A percentile compares a stretch with the other conserved stretches of the same genome.
Conservation (phyloP, 2,113 vertebrate genomes). For the Myrmecobius fasciatus region DNA sequence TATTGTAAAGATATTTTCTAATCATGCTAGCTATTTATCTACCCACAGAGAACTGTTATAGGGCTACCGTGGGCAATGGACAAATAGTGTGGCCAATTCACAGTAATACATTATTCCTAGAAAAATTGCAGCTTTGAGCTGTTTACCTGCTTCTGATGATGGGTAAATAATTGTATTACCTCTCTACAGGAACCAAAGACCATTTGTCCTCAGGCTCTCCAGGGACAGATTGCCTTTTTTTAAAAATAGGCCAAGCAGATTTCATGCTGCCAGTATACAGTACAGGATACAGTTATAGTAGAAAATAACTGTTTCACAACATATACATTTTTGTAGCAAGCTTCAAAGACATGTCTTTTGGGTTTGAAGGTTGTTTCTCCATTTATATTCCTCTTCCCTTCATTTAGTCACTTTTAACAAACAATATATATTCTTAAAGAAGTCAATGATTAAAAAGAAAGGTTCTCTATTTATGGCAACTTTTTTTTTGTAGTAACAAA, state of each 20-base stretch:
- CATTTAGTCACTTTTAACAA: neutral
- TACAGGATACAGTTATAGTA: neutral
- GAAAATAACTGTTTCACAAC: neutral
- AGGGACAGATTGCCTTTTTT: neutral
- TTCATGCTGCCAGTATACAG: neutral
- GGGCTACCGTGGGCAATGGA: neutral
- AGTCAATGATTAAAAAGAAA: neutral
- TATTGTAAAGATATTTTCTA: neutral
- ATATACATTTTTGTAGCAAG: neutral
- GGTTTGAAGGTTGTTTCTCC: neutral
- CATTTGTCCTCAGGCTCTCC: neutral
- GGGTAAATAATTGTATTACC: neutral
- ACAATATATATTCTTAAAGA: neutral
- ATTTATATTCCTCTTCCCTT: neutral
- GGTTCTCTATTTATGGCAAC: neutral
- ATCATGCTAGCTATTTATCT: neutral
- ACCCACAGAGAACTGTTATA: neutral
- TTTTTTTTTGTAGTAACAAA: neutral
- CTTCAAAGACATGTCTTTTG: neutral
- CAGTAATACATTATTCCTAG: neutral
- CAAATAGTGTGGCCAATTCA: neutral
- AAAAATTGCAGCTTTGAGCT: neutral
- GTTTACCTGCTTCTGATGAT: neutral
- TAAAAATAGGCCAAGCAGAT: neutral
- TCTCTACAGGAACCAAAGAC: neutral